Base-by-base conservation (phyloP, 2,888 invertebrate species). In the Drosophila sordidapex region DNA sequence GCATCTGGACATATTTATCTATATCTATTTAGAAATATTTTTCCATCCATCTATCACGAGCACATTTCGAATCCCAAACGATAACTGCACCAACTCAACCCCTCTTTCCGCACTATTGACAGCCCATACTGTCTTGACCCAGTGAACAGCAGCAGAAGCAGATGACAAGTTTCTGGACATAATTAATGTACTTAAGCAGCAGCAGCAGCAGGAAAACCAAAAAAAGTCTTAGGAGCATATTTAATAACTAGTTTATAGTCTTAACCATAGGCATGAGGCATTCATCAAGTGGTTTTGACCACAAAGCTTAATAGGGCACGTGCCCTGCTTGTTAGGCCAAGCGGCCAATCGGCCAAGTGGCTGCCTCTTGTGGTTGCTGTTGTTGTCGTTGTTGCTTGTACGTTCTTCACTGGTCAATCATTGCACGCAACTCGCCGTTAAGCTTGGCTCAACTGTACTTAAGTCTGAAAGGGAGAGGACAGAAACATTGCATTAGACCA, bases 301-400 rank as follows among this genome's bases (percentile, higher is more conserved):
- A 82, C 83, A 82, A 81, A 83, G 82, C 75, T 83, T 83, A 83
- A 81, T 83, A 82, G 83, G 83, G 83, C 83, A 83, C 83, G 83
- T 84, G 84, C 82, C 82, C 83, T 79, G 82, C 79, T 81, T 79
- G 81, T 78, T 80, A 82, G 72, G 69, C 82, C 75, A 83, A 73
- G 78, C 83, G 82, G 70, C 74, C 66, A 80, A 70, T 56, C 56
- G 68, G 62, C 81, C 75, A 81, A 78, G 21, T 53, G 66, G 43
- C 69, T 66, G 69, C 69, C 70, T 59, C 62, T 72, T 79, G 72
- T 74, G 68, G 73, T 72, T 65, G 66, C 61, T 51, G 53, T 52
- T 43, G 40, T 11, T 49, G n/a, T 31, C 35, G 43, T 36, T 48
- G 40, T 8, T 51, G 35, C 25, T 63, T 25, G 15, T 70, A 61